Percentiles rank a stretch among this genome's conserved stretches.
Conservation (phyloP, 2,113 vertebrate genomes). For the Prochilodus magdalenae region DNA sequence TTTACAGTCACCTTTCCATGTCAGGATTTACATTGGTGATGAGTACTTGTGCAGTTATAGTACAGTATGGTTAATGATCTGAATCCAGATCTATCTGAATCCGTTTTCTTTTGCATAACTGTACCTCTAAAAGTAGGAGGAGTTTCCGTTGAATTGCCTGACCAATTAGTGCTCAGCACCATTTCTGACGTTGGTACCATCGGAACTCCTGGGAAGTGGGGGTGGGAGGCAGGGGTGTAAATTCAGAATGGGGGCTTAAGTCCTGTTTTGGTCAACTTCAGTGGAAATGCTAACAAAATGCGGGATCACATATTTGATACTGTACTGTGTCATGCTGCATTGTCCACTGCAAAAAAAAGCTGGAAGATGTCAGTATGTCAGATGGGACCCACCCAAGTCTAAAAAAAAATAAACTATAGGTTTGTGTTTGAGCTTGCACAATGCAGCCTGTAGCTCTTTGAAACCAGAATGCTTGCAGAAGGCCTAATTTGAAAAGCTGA, state of each 20-base stretch:
- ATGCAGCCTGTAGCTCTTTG: constrained; percentile 54
- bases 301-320: too few relatives aligned
- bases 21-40: too few relatives aligned
- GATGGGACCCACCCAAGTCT: too few relatives aligned
- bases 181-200: not conserved
- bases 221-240: too few relatives aligned
- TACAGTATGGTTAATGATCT: too few relatives aligned
- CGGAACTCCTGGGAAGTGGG: not conserved
- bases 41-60: too few relatives aligned
- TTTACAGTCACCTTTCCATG: too few relatives aligned
- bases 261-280: not conserved
- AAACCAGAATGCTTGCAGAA: constrained; percentile 46
- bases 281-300: not conserved
- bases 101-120: not conserved
- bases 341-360: not conserved
- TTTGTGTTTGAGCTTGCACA: constrained; percentile 52
- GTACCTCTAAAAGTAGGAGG: not conserved
- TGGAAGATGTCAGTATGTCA: too few relatives aligned
- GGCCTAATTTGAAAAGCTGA: constrained; percentile 48
- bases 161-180: not conserved
- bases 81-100: not conserved
- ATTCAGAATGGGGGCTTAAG: not conserved
- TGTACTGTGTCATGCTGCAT: not conserved
- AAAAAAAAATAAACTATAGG: constrained; percentile 9
- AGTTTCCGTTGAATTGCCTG: not conserved